Percentiles rank a stretch among this genome's conserved stretches.
phyloP scores from a whole-genome alignment of 2,797 vertebrate species.

The Tarsius wallacei region DNA sequence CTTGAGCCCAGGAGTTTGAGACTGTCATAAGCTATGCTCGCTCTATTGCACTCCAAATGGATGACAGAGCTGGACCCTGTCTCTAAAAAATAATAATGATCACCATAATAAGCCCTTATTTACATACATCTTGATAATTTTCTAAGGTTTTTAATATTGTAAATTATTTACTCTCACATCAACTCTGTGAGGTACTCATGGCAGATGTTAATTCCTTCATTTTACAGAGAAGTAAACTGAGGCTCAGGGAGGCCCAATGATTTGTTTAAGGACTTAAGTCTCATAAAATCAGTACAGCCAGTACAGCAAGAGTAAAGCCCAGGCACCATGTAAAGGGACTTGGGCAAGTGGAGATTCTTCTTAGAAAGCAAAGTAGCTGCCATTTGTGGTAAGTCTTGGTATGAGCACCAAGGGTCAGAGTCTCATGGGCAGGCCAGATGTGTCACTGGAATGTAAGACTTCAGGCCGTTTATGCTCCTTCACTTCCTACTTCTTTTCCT shows the following conservation, averaged over 20 bases:
- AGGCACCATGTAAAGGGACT: background rate
- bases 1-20: too few relatives aligned
- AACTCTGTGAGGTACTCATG: background rate
- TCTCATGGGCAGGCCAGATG: background rate
- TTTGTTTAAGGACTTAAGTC: background rate
- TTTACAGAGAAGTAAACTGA: constrained; percentile 55
- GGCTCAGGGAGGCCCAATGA: background rate
- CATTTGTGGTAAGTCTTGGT: background rate
- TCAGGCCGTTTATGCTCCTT: background rate
- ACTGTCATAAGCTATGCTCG: too few relatives aligned
- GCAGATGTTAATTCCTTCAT: constrained; percentile 41
- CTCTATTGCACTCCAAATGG: too few relatives aligned
- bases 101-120: background rate
- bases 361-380: constrained; percentile 5
- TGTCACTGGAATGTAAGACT: background rate
- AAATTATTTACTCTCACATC: background rate
- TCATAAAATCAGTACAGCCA: background rate
- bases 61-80: too few relatives aligned
- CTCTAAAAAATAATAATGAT: too few relatives aligned
- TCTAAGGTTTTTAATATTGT: constrained; percentile 21
- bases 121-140: background rate
- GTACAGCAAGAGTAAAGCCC: constrained; percentile 7
- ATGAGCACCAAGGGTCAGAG: background rate
- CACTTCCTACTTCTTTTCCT: constrained; percentile 30
- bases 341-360: background rate